Evolutionary conservation across 2,888 invertebrate species (phyloP).

Genomic region (Aphodius granarius): DNA sequence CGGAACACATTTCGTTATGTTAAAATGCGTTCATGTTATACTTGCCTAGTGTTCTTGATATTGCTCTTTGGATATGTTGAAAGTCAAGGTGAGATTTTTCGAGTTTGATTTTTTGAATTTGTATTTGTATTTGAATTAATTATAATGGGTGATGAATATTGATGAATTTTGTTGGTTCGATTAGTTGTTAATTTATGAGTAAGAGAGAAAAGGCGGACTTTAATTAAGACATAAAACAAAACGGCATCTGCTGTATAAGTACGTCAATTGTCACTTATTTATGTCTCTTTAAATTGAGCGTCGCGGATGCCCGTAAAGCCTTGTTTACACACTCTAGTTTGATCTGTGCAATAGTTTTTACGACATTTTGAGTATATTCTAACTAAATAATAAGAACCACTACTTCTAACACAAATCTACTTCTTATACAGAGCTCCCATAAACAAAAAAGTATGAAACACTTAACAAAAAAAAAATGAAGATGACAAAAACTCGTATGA

Average conservation of each 20-base stretch:
- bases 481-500: neutral
- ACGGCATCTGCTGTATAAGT: neutral
- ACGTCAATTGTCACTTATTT: constrained; percentile 10
- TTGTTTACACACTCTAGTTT: neutral
- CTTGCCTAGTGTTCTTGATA: neutral
- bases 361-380: no score
- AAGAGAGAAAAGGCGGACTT: neutral
- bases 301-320: neutral
- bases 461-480: no score
- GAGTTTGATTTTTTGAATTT: neutral
- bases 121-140: neutral
- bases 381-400: no score
- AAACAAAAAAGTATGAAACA: no score
- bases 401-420: no score
- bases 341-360: no score
- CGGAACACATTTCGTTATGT: neutral
- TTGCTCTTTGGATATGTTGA: neutral
- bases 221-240: neutral
- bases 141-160: neutral
- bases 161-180: neutral
- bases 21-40: neutral
- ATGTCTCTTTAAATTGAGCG: neutral
- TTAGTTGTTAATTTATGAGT: neutral
- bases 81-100: neutral
- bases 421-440: no score